A percentile compares a stretch with the other conserved stretches of the same genome.
These are phyloP conservation scores for Mirounga angustirostris DNA, from an alignment of 2,113 vertebrate genomes.

Conservation along the genomic window DNA sequence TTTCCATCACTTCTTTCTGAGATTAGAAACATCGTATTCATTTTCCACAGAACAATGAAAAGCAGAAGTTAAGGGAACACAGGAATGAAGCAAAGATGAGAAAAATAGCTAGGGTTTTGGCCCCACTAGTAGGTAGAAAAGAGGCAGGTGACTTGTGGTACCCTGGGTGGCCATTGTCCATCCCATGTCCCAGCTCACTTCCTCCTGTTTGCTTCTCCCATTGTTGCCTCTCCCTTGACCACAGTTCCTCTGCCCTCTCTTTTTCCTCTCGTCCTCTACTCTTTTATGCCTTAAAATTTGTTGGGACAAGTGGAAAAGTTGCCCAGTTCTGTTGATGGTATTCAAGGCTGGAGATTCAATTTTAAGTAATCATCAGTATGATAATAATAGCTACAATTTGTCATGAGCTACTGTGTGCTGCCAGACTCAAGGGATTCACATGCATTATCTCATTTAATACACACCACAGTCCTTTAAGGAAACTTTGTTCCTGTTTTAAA, in stretches of 20 bases:
- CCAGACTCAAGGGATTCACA: neutral
- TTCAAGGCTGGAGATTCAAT: neutral
- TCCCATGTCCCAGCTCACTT: rapidly evolving
- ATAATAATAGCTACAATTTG: neutral
- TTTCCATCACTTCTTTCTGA: conserved; percentile 66
- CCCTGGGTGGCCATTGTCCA: rapidly evolving
- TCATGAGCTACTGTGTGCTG: neutral
- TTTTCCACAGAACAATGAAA: conserved; percentile 71
- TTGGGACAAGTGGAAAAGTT: neutral
- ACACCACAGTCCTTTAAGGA: neutral
- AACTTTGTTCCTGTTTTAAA: neutral
- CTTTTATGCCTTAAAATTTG: neutral
- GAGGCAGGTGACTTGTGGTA: neutral
- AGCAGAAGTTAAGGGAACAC: conserved; percentile 70
- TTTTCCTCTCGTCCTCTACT: neutral
- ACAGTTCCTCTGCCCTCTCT: neutral
- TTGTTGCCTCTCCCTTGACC: neutral
- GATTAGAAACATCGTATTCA: conserved; percentile 70
- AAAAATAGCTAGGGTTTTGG: conserved; percentile 23
- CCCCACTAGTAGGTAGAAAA: neutral
- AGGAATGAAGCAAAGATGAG: conserved; percentile 70
- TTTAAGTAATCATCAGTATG: neutral
- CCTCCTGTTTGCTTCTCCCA: neutral
- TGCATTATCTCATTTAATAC: neutral
- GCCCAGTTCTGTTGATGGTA: neutral